These are phyloP conservation scores for Astyanax mexicanus DNA, from an alignment of 2,797 vertebrate genomes.

Conservation along the genomic window DNA sequence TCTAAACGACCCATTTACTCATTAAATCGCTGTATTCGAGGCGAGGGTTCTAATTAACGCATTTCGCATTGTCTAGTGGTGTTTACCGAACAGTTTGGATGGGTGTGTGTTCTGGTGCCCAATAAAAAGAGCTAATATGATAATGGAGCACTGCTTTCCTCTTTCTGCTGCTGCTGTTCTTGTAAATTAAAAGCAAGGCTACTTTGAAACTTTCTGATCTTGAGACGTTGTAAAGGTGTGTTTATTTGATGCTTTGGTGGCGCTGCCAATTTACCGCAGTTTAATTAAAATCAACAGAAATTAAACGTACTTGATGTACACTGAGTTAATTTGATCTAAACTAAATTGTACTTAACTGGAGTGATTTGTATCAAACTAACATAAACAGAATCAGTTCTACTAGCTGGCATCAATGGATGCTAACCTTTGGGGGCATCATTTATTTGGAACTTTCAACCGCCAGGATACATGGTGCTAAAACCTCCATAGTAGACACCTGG, in stretches of 20 bases:
- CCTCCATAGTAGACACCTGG: no score
- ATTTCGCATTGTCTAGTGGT: constrained; percentile 38
- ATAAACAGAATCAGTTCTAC: no score
- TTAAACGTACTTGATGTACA: no score
- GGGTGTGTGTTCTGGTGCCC: constrained; percentile 18
- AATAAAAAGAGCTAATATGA: constrained; percentile 27
- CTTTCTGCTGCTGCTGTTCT: background rate
- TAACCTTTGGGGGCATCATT: no score
- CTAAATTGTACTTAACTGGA: no score
- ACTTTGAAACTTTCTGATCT: background rate
- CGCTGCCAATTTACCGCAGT: background rate
- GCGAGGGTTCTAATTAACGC: constrained; percentile 33
- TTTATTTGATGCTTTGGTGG: background rate
- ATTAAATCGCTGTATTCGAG: constrained; percentile 27
- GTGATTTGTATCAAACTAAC: no score
- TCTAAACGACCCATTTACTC: constrained; percentile 28
- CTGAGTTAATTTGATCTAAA: no score
- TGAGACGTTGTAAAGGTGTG: background rate
- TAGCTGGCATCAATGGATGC: no score
- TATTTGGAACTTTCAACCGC: no score
- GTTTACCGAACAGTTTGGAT: constrained; percentile 30
- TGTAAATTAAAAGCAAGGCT: background rate
- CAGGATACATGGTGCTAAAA: no score
- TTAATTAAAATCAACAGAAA: no score
- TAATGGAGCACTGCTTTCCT: constrained; percentile 4